Percentiles rank a stretch among this genome's conserved stretches.
These are phyloP conservation scores for Campaea margaritaria DNA, from an alignment of 2,888 invertebrate genomes.

Conservation along the genomic window DNA sequence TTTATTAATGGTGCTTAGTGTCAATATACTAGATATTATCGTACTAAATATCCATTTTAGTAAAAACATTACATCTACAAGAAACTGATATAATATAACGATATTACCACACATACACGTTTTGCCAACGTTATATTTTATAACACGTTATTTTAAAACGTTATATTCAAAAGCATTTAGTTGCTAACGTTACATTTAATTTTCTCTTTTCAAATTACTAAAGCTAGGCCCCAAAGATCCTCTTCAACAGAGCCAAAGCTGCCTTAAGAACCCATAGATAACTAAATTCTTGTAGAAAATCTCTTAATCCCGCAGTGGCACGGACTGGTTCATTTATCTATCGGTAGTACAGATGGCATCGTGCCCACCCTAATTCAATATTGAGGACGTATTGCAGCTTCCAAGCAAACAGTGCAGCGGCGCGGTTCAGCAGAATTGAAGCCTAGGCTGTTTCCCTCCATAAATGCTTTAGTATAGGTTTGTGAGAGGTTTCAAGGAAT, in stretches of 20 bases:
- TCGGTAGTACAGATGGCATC: slow-evolving; percentile 28
- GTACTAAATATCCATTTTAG: no score
- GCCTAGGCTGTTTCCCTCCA: slow-evolving; percentile 2
- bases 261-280: slow-evolving; percentile 9
- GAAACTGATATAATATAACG: no score
- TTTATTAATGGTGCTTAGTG: no score
- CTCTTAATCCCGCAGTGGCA: slow-evolving; percentile 34
- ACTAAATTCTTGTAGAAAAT: slow-evolving; percentile 16
- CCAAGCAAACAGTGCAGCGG: slow-evolving; percentile 20
- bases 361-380: slow-evolving; percentile 38
- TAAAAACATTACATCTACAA: no score
- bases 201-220: no score
- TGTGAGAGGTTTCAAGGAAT: no score
- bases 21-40: no score
- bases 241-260: background rate
- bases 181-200: no score
- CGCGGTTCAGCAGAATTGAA: slow-evolving; percentile 11
- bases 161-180: no score
- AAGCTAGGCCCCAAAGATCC: background rate
- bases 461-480: background rate
- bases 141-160: no score
- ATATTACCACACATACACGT: no score
- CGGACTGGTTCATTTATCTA: slow-evolving; percentile 34
- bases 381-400: slow-evolving; percentile 26
- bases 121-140: no score